phyloP scores from a whole-genome alignment of 92 coral and sea anemone species.

The Nematostella vectensis region DNA sequence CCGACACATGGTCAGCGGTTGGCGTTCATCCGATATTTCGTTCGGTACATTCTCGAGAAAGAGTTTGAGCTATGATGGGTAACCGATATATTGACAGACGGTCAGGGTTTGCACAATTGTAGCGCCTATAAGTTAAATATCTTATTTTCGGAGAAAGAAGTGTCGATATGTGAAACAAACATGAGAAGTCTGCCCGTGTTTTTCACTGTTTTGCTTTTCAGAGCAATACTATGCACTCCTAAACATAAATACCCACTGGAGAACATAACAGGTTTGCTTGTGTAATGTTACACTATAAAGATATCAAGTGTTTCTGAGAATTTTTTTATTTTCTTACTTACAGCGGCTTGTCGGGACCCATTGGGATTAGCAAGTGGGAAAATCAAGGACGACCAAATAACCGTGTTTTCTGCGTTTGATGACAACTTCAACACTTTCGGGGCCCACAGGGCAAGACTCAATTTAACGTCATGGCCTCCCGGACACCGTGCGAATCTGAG shows the following conservation, averaged over 20 bases:
- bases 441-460: constrained; percentile 69
- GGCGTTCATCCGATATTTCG: too few relatives aligned
- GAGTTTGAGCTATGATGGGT: too few relatives aligned
- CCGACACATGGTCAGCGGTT: too few relatives aligned
- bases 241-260: constrained; percentile 9
- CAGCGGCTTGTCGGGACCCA: constrained; percentile 60
- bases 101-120: too few relatives aligned
- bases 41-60: too few relatives aligned
- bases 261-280: constrained; percentile 28
- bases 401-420: constrained; percentile 48
- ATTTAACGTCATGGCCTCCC: constrained; percentile 61
- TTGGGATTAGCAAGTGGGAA: constrained; percentile 54
- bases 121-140: too few relatives aligned
- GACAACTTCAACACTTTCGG: constrained; percentile 65
- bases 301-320: background rate
- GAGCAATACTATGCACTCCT: too few relatives aligned
- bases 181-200: too few relatives aligned
- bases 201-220: too few relatives aligned
- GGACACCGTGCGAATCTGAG: constrained; percentile 57
- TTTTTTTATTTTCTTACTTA: constrained; percentile 4
- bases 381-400: constrained; percentile 54
- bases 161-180: too few relatives aligned
- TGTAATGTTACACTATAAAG: background rate
- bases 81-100: too few relatives aligned
- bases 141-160: too few relatives aligned